A percentile compares a stretch with the other conserved stretches of the same genome.
phyloP scores from a whole-genome alignment of 1,140 invertebrate genomes.

The Asobara japonica region DNA sequence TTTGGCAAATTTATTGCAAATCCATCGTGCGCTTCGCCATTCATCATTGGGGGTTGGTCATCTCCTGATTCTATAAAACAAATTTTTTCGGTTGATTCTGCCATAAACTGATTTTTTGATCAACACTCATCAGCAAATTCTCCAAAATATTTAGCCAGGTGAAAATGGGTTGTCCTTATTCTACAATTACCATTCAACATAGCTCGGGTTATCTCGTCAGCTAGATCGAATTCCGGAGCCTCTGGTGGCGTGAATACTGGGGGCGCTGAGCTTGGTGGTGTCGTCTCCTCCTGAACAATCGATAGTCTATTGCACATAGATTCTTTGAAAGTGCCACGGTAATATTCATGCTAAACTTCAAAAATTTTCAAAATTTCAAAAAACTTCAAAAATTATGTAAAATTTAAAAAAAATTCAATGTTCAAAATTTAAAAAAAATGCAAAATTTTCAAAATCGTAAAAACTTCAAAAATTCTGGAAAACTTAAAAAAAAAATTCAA shows the following conservation, averaged over 20 bases:
- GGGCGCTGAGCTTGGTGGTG: constrained; percentile 79
- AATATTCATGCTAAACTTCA: too few relatives aligned
- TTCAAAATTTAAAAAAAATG: too few relatives aligned
- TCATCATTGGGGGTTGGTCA: constrained; percentile 49
- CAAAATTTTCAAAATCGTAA: too few relatives aligned
- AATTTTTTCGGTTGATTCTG: constrained; percentile 1
- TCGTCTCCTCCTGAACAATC: constrained; percentile 74
- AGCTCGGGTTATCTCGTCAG: constrained; percentile 58
- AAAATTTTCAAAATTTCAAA: too few relatives aligned
- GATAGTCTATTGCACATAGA: too few relatives aligned
- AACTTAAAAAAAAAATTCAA: too few relatives aligned
- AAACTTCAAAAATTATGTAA: too few relatives aligned
- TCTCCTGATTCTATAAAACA: constrained; percentile 42
- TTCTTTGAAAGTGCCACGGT: too few relatives aligned
- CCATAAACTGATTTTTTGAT: not conserved
- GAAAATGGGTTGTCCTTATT: not conserved
- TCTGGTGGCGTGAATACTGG: constrained; percentile 86
- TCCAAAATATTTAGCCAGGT: constrained; percentile 13
- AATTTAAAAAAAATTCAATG: too few relatives aligned
- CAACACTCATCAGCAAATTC: constrained; percentile 51
- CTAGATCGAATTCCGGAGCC: constrained; percentile 73
- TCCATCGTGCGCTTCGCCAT: constrained; percentile 57
- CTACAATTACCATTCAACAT: constrained; percentile 52
- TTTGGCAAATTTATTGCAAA: constrained; percentile 80
- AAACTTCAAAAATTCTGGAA: too few relatives aligned